Conservation (phyloP, 2,888 invertebrate species). For the Celastrina argiolus region DNA sequence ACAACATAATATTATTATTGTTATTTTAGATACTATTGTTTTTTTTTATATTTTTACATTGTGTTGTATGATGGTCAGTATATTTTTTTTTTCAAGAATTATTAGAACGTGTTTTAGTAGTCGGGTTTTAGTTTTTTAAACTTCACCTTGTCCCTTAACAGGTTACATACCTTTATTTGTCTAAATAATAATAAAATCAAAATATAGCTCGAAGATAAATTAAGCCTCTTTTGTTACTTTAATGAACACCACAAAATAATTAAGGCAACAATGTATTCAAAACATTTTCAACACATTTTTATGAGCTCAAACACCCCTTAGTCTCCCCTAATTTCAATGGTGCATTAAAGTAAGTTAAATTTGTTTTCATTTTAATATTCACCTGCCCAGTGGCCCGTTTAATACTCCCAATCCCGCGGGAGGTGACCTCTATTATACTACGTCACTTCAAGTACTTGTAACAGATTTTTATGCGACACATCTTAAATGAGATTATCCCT, state of each 20-base stretch:
- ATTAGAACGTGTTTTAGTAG: no score
- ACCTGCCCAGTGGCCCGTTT: conserved; percentile 73
- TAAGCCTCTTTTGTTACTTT: background rate
- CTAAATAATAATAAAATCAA: background rate
- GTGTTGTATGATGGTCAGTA: no score
- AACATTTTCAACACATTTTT: conserved; percentile 19
- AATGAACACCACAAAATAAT: background rate
- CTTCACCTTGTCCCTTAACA: no score
- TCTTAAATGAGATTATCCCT: conserved; percentile 21
- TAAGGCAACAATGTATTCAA: conserved; percentile 5
- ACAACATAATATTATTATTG: no score
- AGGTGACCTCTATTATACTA: conserved; percentile 60
- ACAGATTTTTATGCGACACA: conserved; percentile 58
- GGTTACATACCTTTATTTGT: no score
- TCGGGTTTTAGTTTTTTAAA: no score
- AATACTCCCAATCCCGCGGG: conserved; percentile 51
- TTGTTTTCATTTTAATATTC: conserved; percentile 73
- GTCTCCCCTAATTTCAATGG: conserved; percentile 54
- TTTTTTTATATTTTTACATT: no score
- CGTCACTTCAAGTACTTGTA: conserved; percentile 66
- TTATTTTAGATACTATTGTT: no score
- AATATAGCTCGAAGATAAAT: background rate
- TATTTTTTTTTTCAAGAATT: no score
- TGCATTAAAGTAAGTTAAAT: conserved; percentile 70
- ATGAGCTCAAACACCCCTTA: conserved; percentile 14